Evolutionary conservation across 2,888 invertebrate genomes (phyloP), one percentile per base, ranked within the genome.

Genomic region (Eretmocerus hayati): DNA sequence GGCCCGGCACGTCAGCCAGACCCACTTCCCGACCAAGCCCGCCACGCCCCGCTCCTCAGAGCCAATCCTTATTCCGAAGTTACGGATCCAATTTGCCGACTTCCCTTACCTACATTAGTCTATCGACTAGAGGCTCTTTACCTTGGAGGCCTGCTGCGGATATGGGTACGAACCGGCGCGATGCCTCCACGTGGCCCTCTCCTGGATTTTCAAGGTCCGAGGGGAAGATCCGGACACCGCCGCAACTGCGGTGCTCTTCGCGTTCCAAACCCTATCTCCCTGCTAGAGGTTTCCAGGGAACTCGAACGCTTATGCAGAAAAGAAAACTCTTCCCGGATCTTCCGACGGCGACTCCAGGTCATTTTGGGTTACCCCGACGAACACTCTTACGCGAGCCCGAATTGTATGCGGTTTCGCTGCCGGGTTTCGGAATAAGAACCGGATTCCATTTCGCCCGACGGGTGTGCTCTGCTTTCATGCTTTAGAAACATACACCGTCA

Each of bases 21-120:
- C 46, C 70, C 71, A 73, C 75, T 72, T 72, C 72, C 71, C 71
- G 69, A 74, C 73, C 75, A 74, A 76, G 76, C 77, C 76, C 77
- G 74, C 75, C 74, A 64, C 74, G 72, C 73, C 81, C 77, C 77
- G 75, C 77, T 76, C 79, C 79, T 81, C 79, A 81, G 80, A 82
- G 81, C 81, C 81, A 82, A 82, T 82, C 80, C 80, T 81, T 82
- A 73, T 81, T 76, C 81, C 80, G 77, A 81, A 75, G 76, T 76
- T 76, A 75, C 75, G 74, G 75, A 76, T 81, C 79, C 72, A 77
- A 75, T 78, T 81, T 82, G 80, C 77, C 78, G 78, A 80, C 78
- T 80, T 80, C 77, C 77, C 78, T 80, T 79, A 78, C 75, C 78
- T 78, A 79, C 79, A 78, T 81, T 80, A 76, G 74, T 80, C 78